Evolutionary conservation across 2,888 invertebrate genomes (phyloP), one percentile per base, ranked within the genome.

Genomic region (Lasioglossum malachurum): DNA sequence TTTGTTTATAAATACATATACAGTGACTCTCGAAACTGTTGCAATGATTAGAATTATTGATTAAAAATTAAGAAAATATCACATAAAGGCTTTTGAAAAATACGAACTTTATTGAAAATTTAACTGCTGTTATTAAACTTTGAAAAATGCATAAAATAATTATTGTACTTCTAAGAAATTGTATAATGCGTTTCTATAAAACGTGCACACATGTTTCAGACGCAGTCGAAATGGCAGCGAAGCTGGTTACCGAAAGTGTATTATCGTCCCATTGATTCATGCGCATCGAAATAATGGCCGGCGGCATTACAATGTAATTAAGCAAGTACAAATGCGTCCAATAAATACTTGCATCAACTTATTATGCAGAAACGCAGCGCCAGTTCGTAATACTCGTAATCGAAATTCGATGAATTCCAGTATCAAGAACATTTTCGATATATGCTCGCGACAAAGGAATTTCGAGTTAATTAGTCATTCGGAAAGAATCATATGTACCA

Each of bases 211-310:
- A 53, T 76, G 82, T 92, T 92, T 90, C 92, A 94, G 94, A 90
- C 90, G 67, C 92, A 94, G 86, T 90, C 91, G 53, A 90, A 92
- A 82, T 92, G 93, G 94, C 91, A 93, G 82, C 92, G 89, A 83
- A 92, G 92, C 81, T 90, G 91, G 89, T 92, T 92, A 80, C 93
- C 93, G 64, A 93, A 92, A 89, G 89, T 89, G 78, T 93, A 92
- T 85, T 91, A 91, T 87, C 94, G 93, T 78, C 90, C 89, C 80
- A 91, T 93, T 84, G 91, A 91, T 76, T 87, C 88, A 80, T 82
- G 88, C 84, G 75, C 78, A 69, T 78, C 84, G 82, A 92, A 90
- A 74, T 89, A 89, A 84, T 12, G 71, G 64, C 80, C 64, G 44
- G 23, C 46, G 60, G 38, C 46, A 64, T 76, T 83, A 85, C 76